Evolutionary conservation across 2,113 vertebrate species (phyloP).

Genomic region (Rousettus leschenaultii): DNA sequence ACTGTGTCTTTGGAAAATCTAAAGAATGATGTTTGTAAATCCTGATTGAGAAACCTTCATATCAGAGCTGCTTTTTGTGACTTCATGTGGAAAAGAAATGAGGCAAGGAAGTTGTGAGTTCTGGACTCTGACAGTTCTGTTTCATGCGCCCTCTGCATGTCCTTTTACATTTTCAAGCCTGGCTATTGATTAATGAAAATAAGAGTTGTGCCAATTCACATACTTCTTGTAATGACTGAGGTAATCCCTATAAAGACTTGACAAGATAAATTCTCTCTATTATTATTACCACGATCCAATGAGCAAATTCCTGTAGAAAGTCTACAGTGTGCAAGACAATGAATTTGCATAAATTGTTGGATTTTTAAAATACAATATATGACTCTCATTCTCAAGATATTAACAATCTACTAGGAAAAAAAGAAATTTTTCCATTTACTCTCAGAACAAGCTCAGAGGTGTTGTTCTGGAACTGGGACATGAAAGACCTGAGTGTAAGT

Average conservation of each 20-base stretch:
- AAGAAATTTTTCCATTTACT: neutral
- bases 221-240: neutral
- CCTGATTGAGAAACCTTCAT: constrained; percentile 19
- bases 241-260: neutral
- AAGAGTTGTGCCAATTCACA: neutral
- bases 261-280: neutral
- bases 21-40: constrained; percentile 16
- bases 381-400: neutral
- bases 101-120: neutral
- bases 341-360: neutral
- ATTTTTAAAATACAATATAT: neutral
- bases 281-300: neutral
- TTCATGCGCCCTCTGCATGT: neutral
- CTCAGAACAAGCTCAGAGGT: neutral
- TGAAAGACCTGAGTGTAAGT: neutral
- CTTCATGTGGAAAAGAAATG: constrained; percentile 15
- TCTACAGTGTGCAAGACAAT: neutral
- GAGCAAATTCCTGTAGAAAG: neutral
- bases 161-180: neutral
- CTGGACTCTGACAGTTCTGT: neutral
- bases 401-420: neutral
- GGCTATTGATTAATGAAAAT: neutral
- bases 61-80: neutral
- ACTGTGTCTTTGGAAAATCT: constrained; percentile 29
- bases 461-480: neutral